These are phyloP conservation scores for Thomomys bottae DNA, from an alignment of 2,113 vertebrate genomes.

Conservation along the genomic window DNA sequence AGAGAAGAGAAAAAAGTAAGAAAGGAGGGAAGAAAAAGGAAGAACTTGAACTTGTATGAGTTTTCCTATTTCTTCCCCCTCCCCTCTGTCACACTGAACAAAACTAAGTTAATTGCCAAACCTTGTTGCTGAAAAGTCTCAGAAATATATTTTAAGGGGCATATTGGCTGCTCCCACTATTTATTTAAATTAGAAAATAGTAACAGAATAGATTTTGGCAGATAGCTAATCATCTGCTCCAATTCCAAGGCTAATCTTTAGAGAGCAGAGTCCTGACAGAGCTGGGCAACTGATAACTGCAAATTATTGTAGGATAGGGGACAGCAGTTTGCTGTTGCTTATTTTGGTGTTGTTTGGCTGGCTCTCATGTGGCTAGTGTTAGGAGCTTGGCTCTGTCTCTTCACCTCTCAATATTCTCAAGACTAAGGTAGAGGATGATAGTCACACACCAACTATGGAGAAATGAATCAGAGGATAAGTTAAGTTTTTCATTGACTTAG, in stretches of 20 bases:
- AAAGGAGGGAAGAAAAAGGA: too few species aligned
- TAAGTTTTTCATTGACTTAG: neutral
- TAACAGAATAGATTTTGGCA: neutral
- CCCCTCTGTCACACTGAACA: neutral
- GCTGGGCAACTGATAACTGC: neutral
- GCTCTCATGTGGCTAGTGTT: neutral
- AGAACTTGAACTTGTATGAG: neutral
- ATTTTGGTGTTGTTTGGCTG: neutral
- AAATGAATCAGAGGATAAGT: neutral
- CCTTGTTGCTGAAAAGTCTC: neutral
- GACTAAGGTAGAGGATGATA: neutral
- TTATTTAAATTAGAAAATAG: conserved; percentile 10
- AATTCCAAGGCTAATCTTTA: neutral
- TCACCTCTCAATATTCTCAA: neutral
- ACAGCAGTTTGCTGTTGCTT: neutral
- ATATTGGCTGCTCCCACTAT: neutral
- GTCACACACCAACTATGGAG: neutral
- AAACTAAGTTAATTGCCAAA: neutral
- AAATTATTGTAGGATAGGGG: neutral
- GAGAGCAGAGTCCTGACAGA: neutral
- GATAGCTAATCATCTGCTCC: neutral
- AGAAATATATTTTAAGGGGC: neutral
- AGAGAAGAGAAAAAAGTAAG: neutral
- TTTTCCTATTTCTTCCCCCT: too few species aligned
- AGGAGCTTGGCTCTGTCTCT: neutral